Conservation (phyloP, 1,140 invertebrate species). For the Aphelinus certus region DNA sequence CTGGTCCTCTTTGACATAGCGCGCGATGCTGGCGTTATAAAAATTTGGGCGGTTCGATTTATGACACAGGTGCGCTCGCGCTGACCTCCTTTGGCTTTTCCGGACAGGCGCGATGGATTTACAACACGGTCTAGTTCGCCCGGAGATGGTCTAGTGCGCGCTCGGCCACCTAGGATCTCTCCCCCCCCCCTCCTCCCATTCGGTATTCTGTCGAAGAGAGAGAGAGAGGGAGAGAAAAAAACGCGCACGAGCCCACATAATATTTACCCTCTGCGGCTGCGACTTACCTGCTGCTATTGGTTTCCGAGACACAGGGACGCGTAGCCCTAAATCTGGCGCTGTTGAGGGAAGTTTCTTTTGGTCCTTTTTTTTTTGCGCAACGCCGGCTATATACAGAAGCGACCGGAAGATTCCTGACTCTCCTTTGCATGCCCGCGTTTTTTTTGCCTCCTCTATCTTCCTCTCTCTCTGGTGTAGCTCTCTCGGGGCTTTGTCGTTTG, state of each 20-base stretch:
- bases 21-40: conserved; percentile 6
- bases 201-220: background rate
- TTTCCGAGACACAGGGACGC: background rate
- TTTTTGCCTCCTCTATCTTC: background rate
- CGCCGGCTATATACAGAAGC: background rate
- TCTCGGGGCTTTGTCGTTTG: background rate
- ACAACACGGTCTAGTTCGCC: conserved; percentile 13
- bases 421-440: conserved; percentile 20
- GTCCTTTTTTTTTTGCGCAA: conserved; percentile 3
- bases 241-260: conserved; percentile 7
- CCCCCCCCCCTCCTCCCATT: background rate
- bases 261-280: conserved; percentile 27
- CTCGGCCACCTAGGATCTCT: background rate
- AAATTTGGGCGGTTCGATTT: conserved; percentile 24
- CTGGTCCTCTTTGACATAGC: too few relatives aligned
- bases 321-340: conserved; percentile 16
- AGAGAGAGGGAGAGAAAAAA: too few relatives aligned
- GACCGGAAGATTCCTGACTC: conserved; percentile 14
- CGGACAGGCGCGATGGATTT: conserved; percentile 13
- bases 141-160: background rate
- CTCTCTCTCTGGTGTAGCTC: background rate
- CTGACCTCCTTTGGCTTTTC: conserved; percentile 35
- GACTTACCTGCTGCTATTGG: conserved; percentile 9
- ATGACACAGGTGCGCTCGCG: conserved; percentile 6
- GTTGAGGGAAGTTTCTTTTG: background rate